A percentile compares a stretch with the other conserved stretches of the same genome.
Evolutionary conservation across 2,113 vertebrate species (phyloP).

Genomic region (Herpetotheres cachinnans): DNA sequence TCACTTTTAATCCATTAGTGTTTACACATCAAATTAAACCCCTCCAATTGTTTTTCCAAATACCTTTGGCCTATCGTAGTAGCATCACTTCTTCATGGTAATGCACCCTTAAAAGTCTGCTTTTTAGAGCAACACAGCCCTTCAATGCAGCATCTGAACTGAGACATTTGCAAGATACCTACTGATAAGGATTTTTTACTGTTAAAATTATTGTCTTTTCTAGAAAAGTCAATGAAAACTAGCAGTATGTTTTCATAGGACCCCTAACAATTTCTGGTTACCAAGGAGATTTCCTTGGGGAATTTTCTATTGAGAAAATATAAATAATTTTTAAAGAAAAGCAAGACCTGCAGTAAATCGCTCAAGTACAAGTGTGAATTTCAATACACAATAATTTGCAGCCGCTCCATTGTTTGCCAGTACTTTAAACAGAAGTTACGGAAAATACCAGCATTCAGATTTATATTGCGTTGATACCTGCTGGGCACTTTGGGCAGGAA

Average conservation of each 20-base stretch:
- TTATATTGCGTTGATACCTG: not conserved
- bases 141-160: not conserved
- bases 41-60: not conserved
- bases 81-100: not conserved
- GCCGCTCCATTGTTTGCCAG: not conserved
- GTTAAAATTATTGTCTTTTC: not conserved
- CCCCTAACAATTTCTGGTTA: not conserved
- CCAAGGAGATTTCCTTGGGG: not conserved
- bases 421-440: not conserved
- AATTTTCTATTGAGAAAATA: not conserved
- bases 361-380: not conserved
- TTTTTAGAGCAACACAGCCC: accelerated
- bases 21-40: not conserved
- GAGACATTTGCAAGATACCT: not conserved
- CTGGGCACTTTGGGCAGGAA: not conserved
- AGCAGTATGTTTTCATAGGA: not conserved
- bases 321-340: not conserved
- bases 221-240: not conserved
- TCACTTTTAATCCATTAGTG: not conserved
- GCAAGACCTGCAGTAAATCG: not conserved
- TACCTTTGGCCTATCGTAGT: not conserved
- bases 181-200: not conserved
- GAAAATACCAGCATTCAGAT: not conserved
- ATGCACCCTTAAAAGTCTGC: not conserved
- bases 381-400: not conserved